phyloP scores from a whole-genome alignment of 2,888 invertebrate genomes.

The Sepioteuthis lessoniana region DNA sequence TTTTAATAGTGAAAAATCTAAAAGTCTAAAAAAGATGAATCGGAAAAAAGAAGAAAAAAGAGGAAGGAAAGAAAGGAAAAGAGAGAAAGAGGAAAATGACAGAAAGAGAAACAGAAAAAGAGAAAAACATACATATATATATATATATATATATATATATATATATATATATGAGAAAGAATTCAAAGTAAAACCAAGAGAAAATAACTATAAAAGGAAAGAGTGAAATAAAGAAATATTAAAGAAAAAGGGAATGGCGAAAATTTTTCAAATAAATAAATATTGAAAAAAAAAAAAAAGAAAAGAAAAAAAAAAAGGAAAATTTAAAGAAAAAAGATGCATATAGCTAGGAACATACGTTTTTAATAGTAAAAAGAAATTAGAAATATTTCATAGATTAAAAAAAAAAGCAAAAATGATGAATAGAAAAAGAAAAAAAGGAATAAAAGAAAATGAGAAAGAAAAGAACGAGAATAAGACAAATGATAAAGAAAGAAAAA shows the following conservation, averaged over 20 bases:
- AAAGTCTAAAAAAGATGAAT: neutral
- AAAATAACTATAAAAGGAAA: neutral
- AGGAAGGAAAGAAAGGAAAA: neutral
- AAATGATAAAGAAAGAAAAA: neutral
- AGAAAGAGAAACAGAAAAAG: neutral
- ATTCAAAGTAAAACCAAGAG: neutral
- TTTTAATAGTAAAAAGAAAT: no score
- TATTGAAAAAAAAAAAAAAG: no score
- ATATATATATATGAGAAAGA: no score
- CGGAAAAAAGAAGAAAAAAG: neutral
- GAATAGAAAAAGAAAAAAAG: neutral
- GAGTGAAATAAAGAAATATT: no score
- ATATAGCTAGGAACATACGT: no score
- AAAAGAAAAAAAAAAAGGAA: neutral
- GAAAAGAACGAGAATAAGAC: neutral
- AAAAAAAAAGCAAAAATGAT: no score
- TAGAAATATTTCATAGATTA: no score
- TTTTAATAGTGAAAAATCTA: neutral
- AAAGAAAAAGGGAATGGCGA: neutral
- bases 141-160: no score
- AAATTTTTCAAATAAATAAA: rapidly evolving
- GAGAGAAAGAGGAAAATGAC: neutral
- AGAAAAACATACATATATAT: no score
- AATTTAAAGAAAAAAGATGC: neutral
- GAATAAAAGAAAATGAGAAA: neutral